Base-by-base conservation (phyloP, 2,888 invertebrate species). In the Phasia obesa region DNA sequence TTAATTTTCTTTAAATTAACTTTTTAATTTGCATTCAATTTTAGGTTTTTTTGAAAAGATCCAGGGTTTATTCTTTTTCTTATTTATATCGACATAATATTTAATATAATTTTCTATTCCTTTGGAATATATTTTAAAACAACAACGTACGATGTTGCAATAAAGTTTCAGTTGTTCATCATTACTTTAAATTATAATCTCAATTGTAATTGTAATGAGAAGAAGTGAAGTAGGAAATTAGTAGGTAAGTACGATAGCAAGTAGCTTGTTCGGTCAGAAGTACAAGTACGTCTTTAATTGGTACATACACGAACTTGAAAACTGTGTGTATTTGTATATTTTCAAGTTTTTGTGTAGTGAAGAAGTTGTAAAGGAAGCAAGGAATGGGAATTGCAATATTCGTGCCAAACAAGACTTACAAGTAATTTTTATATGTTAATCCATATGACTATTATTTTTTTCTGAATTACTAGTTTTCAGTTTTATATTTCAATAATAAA, bases 141-240 rank as follows among this genome's bases (percentile, higher is more conserved):
- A 64, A 44, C 17, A 17, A 38, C 17, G 35, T 49, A 47, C 64
- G 60, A 42, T 31, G 59, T 62, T 81, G 55, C 73, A 62, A 38
- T 49, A 55, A 23, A 35, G 47, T 62, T 67, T 69, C 47, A 75
- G 25, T 73, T 49, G 73, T 77, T 81, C 77, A 73, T 81, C 77
- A 77, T 60, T 71, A 71, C 55, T 60, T 65, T 42, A 77, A 81
- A 81, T 81, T 81, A 77, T 73, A 73, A 81, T 81, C 77, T 73
- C 73, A 73, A 73, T 47, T 49, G 73, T 60, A 67, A 76, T 76
- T 60, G 60, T 76, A 71, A 76, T 76, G 71, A 81, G 67, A 49
- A 75, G 65, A 31, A 74, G 44, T 38, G 15, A 67, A 51, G 21
- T 21, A 31, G 23, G 25, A 51, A 21, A 27, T 25, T 17, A 53